Conservation (phyloP, 2,888 invertebrate genomes). For the Drosophila algonquin region DNA sequence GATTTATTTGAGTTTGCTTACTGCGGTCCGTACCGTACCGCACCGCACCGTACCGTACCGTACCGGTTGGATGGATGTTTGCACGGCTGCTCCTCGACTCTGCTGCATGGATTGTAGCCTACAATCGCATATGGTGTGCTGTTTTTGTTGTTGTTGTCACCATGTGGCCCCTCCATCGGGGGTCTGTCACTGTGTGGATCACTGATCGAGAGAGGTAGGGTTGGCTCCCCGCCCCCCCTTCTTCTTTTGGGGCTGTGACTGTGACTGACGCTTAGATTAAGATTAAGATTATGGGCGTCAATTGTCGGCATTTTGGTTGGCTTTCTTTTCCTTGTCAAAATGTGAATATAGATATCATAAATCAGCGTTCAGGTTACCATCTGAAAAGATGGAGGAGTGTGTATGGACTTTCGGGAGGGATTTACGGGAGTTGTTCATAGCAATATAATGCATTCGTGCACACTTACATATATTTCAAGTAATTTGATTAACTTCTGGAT, state of each 20-base stretch:
- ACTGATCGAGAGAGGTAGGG: conserved; percentile 19
- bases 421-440: no score
- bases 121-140: conserved; percentile 18
- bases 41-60: conserved; percentile 1
- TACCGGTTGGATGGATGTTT: conserved; percentile 53
- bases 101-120: conserved; percentile 37
- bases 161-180: conserved; percentile 44
- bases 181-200: conserved; percentile 43
- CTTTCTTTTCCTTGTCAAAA: conserved; percentile 35
- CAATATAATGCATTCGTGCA: no score
- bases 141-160: conserved; percentile 39
- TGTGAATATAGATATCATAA: conserved; percentile 27
- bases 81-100: conserved; percentile 62
- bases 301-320: conserved; percentile 36
- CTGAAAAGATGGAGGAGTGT: neutral
- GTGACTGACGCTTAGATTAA: conserved; percentile 69
- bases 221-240: neutral
- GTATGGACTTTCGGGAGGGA: neutral
- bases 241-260: neutral
- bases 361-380: conserved; percentile 10
- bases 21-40: conserved; percentile 23
- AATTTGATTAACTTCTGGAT: no score
- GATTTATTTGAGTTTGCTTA: conserved; percentile 67
- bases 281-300: conserved; percentile 66
- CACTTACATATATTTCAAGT: no score